A percentile compares a stretch with the other conserved stretches of the same genome.
These are phyloP conservation scores for Coelinius sp. DNA, from an alignment of 2,888 invertebrate species.

Conservation along the genomic window DNA sequence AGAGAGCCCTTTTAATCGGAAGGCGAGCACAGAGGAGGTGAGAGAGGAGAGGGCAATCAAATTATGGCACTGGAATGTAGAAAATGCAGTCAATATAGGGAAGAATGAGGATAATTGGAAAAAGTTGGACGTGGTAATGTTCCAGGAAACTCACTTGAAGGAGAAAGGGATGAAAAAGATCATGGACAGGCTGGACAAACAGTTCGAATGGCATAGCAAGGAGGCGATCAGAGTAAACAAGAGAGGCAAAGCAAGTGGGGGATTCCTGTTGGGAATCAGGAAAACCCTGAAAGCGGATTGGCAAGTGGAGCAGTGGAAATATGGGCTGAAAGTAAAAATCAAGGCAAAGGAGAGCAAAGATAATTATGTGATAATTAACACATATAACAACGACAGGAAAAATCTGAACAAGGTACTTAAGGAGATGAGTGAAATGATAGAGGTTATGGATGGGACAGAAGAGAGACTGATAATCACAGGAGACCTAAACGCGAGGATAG, in stretches of 20 bases:
- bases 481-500: background rate
- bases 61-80: background rate
- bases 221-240: background rate
- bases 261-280: background rate
- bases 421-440: background rate
- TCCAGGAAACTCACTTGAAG: background rate
- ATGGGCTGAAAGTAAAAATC: background rate
- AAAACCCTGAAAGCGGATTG: background rate
- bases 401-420: background rate
- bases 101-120: conserved; percentile 7
- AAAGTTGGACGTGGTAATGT: background rate
- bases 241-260: background rate
- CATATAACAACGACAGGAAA: conserved; percentile 10
- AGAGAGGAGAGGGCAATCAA: background rate
- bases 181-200: background rate
- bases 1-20: background rate
- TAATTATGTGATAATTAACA: background rate
- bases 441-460: background rate
- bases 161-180: background rate
- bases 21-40: background rate
- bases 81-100: background rate
- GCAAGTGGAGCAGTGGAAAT: background rate
- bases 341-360: background rate
- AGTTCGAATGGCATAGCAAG: background rate
- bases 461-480: background rate